phyloP scores from a whole-genome alignment of 2,888 invertebrate genomes.

The Campoplex capitator region DNA sequence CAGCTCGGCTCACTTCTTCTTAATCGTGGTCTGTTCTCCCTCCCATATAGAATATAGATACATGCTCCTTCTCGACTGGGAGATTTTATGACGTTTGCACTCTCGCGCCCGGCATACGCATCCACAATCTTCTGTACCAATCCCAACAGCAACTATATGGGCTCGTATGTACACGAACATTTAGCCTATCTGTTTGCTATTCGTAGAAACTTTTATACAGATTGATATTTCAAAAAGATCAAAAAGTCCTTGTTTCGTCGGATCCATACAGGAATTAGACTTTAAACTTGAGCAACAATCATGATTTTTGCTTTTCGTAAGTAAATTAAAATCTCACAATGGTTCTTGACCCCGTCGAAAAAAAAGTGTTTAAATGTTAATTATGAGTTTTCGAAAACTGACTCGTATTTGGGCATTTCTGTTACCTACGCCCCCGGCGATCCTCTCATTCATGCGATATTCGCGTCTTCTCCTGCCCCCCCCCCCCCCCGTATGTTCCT shows the following conservation, averaged over 20 bases:
- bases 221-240: too few relatives aligned
- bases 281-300: not conserved
- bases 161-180: not conserved
- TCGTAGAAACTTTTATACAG: not conserved
- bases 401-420: slow-evolving; percentile 3
- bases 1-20: slow-evolving; percentile 63
- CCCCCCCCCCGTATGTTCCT: not conserved
- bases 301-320: not conserved
- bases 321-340: not conserved
- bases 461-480: not conserved
- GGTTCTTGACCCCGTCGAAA: not conserved
- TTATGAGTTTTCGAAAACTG: not conserved
- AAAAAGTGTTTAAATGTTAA: not conserved
- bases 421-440: not conserved
- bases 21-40: slow-evolving; percentile 24
- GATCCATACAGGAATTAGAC: too few relatives aligned
- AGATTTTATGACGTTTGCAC: slow-evolving; percentile 63
- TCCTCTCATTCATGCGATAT: slow-evolving; percentile 16
- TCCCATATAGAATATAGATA: not conserved
- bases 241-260: not conserved
- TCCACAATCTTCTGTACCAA: slow-evolving; percentile 11
- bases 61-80: slow-evolving; percentile 34
- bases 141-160: not conserved
- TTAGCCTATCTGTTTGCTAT: not conserved
- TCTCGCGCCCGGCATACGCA: slow-evolving; percentile 44